Conservation (phyloP, 2,113 vertebrate genomes). For the Dicrurus megarhynchus region DNA sequence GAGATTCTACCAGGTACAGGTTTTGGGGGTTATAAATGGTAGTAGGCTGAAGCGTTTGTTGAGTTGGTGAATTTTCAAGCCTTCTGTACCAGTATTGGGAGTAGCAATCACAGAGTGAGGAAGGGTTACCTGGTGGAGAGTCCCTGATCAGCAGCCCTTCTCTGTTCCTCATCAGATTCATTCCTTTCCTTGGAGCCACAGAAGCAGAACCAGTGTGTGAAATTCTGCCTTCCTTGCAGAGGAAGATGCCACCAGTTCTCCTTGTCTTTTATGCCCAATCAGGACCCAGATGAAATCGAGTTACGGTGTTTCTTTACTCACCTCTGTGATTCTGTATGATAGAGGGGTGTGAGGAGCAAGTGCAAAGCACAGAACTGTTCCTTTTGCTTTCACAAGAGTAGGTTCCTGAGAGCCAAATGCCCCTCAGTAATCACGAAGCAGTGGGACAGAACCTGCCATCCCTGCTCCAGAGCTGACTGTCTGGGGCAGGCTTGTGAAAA, state of each 20-base stretch:
- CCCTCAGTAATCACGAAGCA: background rate
- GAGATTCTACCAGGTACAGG: background rate
- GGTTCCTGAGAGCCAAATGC: background rate
- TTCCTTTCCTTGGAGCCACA: background rate
- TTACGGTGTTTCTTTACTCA: background rate
- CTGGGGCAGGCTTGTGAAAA: background rate
- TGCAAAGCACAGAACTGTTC: background rate
- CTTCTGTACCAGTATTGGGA: background rate
- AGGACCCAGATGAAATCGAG: accelerated
- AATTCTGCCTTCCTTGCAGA: background rate
- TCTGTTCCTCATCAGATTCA: background rate
- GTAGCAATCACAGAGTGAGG: background rate
- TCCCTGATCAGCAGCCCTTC: background rate
- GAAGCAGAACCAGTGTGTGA: background rate
- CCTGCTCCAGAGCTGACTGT: background rate
- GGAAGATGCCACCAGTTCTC: background rate
- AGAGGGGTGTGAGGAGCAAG: background rate
- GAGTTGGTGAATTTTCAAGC: background rate
- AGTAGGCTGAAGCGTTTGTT: background rate
- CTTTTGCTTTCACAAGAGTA: background rate
- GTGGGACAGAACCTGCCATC: background rate
- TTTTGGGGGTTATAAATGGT: background rate
- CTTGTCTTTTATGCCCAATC: background rate
- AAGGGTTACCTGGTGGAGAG: background rate
- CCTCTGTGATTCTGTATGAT: background rate